Base-by-base conservation (phyloP, 2,888 invertebrate species). In the Phortica magna region DNA sequence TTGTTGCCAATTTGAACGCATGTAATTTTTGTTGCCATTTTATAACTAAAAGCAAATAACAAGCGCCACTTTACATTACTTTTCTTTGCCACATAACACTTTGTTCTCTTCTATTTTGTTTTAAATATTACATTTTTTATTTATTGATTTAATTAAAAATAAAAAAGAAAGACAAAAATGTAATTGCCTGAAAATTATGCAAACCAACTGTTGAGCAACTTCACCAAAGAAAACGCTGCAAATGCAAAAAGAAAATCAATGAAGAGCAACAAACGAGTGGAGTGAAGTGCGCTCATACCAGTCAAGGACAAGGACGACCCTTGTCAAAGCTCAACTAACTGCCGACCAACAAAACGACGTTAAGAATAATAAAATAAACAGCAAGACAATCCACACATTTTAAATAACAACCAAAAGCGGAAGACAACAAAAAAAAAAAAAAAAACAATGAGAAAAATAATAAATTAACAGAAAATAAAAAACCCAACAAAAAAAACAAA, bases 311-410 rank as follows among this genome's bases (percentile, higher is more conserved):
- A 61, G 61, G 61, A 12, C n/a, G 68, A 70, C 68, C 68, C 68
- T 48, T 48, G 68, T 70, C 68, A 70, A 31, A 17, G 68, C 10
- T 7, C n/a, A 12, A 22, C 65, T 61, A 65, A 65, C 65, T 39
- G 41, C 41, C 10, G 39, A n/a, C 14, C 7, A 12, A 48, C 9
- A 10, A 42, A 41, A 41, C 14, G 17, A 12, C 41, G 17, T n/a
- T 17, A 67, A 42, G 67, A 14, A 9, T 5, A 42, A 7, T 12
- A 67, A 67, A 67, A 67, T 67, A 17, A 9, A 67, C 67, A 67
- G 31, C 65, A 39, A 14, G 22, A 67, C 67, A 67, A 41, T 41
- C 67, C 39, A 65, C 39, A 75, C 72, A 74, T 73, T 71, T 43
- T 53, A 64, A 39, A 41, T 71, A 65, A 42, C 7, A 70, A 73